These are phyloP conservation scores for Sus cebifrons DNA, from an alignment of 2,797 vertebrate species.

Conservation along the genomic window DNA sequence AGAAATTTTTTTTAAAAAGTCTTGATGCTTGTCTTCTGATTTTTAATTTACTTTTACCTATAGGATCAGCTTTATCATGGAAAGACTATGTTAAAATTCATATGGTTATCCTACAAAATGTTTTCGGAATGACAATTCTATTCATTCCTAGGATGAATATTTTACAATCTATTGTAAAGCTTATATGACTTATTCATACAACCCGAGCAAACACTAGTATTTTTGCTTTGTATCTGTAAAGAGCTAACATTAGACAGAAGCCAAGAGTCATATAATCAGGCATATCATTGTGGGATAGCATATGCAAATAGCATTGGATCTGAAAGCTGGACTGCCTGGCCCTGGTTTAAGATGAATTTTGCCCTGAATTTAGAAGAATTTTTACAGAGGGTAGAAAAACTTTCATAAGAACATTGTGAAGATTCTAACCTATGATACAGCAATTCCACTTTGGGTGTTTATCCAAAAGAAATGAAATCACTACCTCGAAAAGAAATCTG, in stretches of 20 bases:
- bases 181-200: neutral
- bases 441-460: neutral
- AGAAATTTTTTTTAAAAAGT: neutral
- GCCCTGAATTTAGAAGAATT: neutral
- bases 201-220: neutral
- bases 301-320: neutral
- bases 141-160: neutral
- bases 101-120: neutral
- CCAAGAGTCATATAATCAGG: neutral
- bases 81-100: neutral
- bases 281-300: neutral
- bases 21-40: neutral
- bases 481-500: neutral
- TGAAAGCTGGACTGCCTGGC: neutral
- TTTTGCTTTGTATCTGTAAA: slow-evolving; percentile 21
- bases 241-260: neutral
- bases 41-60: slow-evolving; percentile 22
- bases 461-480: neutral
- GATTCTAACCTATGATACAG: neutral
- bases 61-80: neutral
- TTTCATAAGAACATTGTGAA: neutral
- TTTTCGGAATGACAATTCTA: neutral
- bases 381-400: neutral
- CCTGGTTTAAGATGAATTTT: neutral
- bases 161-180: neutral